phyloP scores from a whole-genome alignment of 2,888 invertebrate genomes.

The Caenorhabditis imperialis region DNA sequence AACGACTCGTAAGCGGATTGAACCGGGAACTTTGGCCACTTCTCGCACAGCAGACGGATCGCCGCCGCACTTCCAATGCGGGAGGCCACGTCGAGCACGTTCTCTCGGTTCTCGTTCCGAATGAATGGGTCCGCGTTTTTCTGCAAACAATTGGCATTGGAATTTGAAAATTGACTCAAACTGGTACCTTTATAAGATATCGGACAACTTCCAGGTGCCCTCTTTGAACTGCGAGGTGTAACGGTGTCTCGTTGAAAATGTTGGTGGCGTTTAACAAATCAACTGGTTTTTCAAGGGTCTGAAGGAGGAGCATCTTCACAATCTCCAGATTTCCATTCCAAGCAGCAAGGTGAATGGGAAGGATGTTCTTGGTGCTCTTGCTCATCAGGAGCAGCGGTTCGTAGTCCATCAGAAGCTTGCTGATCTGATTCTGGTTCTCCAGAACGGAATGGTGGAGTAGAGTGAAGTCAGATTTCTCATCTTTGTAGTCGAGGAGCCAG shows the following conservation, averaged over 20 bases:
- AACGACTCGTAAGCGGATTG: conserved; percentile 61
- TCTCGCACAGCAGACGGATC: conserved; percentile 51
- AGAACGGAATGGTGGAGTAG: conserved; percentile 45
- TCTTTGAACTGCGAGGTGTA: conserved; percentile 86
- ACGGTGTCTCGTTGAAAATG: conserved; percentile 81
- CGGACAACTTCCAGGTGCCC: conserved; percentile 84
- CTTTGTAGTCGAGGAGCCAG: conserved; percentile 44
- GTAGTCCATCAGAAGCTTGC: conserved; percentile 64
- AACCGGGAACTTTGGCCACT: conserved; percentile 53
- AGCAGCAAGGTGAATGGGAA: conserved; percentile 75
- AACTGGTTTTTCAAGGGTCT: conserved; percentile 27
- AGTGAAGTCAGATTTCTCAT: conserved; percentile 47
- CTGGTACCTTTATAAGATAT: conserved; percentile 83
- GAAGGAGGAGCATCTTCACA: conserved; percentile 57
- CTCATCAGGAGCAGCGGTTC: conserved; percentile 62
- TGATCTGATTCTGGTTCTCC: conserved; percentile 47
- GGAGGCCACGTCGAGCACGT: conserved; percentile 93
- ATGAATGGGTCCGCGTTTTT: conserved; percentile 68
- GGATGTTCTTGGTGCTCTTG: conserved; percentile 66
- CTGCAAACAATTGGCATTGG: conserved; percentile 45
- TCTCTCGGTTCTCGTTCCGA: conserved; percentile 84
- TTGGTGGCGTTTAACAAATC: conserved; percentile 60
- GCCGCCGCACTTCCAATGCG: conserved; percentile 81
- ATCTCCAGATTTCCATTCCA: conserved; percentile 72
- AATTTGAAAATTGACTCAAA: background rate